Evolutionary conservation across 92 coral and sea anemone species (phyloP).

Genomic region (Zoanthus sociatus): DNA sequence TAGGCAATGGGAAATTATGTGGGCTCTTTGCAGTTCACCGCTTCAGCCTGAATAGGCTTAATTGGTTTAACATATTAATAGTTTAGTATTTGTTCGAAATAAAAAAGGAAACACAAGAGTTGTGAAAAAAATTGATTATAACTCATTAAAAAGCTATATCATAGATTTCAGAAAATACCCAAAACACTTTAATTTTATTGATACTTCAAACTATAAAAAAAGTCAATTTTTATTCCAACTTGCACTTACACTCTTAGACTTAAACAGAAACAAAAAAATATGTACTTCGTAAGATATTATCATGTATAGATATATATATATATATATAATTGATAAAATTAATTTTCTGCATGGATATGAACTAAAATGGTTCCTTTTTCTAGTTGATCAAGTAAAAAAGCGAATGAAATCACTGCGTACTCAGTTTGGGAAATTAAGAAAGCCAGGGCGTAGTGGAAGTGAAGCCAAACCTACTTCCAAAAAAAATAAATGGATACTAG

Average conservation of each 20-base stretch:
- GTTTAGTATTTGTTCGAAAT: conserved; percentile 2
- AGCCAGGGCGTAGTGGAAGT: conserved; percentile 9
- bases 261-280: background rate
- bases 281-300: background rate
- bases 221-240: conserved; percentile 5
- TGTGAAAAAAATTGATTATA: background rate
- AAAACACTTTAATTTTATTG: background rate
- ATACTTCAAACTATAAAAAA: background rate
- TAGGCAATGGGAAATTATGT: conserved; percentile 5
- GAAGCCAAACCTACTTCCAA: conserved; percentile 18
- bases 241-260: conserved; percentile 9
- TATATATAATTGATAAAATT: background rate
- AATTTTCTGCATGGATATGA: background rate
- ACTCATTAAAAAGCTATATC: background rate
- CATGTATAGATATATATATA: no score
- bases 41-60: conserved; percentile 14
- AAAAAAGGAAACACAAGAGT: conserved; percentile 5
- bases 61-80: background rate
- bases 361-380: conserved; percentile 5
- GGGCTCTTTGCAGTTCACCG: conserved; percentile 25
- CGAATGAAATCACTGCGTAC: background rate
- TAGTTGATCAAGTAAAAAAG: conserved; percentile 15
- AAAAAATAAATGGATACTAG: conserved; percentile 16
- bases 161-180: conserved; percentile 7
- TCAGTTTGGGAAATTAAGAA: conserved; percentile 4